Percentiles rank a stretch among this genome's conserved stretches.
Evolutionary conservation across 2,888 invertebrate genomes (phyloP).

Genomic region (Parelbella ahira): DNA sequence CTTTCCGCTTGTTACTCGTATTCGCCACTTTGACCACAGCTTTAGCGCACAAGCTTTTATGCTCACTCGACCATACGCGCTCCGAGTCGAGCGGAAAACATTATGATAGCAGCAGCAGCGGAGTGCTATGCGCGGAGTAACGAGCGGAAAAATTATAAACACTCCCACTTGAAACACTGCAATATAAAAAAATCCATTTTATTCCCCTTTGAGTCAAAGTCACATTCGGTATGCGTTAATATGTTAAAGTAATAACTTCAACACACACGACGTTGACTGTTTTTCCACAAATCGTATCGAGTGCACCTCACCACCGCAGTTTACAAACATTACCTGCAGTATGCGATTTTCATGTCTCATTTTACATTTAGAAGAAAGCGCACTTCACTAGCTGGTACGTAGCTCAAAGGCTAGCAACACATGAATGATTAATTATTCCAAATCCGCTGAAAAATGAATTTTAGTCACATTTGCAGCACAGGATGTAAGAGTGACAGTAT

Average conservation of each 20-base stretch:
- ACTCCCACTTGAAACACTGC: conserved; percentile 15
- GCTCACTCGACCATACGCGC: conserved; percentile 45
- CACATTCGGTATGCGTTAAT: conserved; percentile 25
- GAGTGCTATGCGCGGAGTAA: conserved; percentile 30
- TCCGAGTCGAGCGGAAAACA: conserved; percentile 43
- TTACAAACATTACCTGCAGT: conserved; percentile 2
- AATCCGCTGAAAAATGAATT: neutral
- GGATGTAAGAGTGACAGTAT: conserved; percentile 48
- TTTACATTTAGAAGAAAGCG: conserved; percentile 7
- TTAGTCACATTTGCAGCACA: conserved; percentile 1
- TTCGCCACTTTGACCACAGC: conserved; percentile 18
- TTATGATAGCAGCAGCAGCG: conserved; percentile 42
- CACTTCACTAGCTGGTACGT: conserved; percentile 4
- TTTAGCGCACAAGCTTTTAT: conserved; percentile 35
- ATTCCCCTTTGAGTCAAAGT: conserved; percentile 18
- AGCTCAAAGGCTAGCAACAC: neutral
- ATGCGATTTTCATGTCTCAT: conserved; percentile 15
- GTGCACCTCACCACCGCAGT: conserved; percentile 6
- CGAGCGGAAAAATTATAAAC: conserved; percentile 34
- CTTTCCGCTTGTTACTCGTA: conserved; percentile 1
- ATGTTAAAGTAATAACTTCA: conserved; percentile 9
- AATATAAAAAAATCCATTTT: conserved; percentile 13
- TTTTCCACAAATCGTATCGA: conserved; percentile 14
- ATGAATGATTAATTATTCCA: too few species aligned
- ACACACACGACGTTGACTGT: conserved; percentile 2